These are phyloP conservation scores for Drosophila mercatorum DNA, from an alignment of 2,888 invertebrate species.

Conservation along the genomic window DNA sequence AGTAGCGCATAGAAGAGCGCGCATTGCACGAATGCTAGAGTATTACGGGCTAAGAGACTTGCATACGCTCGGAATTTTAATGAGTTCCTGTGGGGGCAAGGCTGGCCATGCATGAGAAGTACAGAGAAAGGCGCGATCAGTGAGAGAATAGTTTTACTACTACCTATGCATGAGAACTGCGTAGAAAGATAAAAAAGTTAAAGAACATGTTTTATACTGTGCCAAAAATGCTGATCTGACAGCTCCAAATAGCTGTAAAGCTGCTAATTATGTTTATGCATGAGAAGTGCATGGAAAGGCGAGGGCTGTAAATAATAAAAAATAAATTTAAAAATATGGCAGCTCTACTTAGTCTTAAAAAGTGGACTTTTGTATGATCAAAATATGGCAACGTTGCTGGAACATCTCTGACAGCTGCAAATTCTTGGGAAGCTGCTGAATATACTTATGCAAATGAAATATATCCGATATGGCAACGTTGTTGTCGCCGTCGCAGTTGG, in stretches of 20 bases:
- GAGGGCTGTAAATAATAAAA: too few species aligned
- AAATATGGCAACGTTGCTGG: background rate
- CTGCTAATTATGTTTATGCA: too few species aligned
- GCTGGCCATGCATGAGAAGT: slow-evolving; percentile 5
- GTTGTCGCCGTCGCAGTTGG: slow-evolving; percentile 2
- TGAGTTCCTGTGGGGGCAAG: slow-evolving; percentile 26
- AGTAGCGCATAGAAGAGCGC: slow-evolving; percentile 22
- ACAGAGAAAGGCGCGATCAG: background rate
- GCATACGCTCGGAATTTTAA: slow-evolving; percentile 39
- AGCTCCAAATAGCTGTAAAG: too few species aligned
- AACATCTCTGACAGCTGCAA: background rate
- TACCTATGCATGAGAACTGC: too few species aligned
- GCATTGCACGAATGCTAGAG: slow-evolving; percentile 22
- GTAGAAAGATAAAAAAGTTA: too few species aligned
- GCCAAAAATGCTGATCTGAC: too few species aligned
- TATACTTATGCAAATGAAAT: slow-evolving; percentile 11
- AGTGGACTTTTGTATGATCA: background rate
- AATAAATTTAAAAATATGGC: background rate
- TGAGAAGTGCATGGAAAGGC: background rate
- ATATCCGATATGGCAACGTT: slow-evolving; percentile 19
- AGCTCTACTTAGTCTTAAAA: background rate
- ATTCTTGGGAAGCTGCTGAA: slow-evolving; percentile 1
- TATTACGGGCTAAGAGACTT: slow-evolving; percentile 10
- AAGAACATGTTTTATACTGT: too few species aligned
- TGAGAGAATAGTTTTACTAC: too few species aligned